A percentile compares a stretch with the other conserved stretches of the same genome.
Conservation (phyloP, 2,888 invertebrate species). For the Sylvicola cinctus region DNA sequence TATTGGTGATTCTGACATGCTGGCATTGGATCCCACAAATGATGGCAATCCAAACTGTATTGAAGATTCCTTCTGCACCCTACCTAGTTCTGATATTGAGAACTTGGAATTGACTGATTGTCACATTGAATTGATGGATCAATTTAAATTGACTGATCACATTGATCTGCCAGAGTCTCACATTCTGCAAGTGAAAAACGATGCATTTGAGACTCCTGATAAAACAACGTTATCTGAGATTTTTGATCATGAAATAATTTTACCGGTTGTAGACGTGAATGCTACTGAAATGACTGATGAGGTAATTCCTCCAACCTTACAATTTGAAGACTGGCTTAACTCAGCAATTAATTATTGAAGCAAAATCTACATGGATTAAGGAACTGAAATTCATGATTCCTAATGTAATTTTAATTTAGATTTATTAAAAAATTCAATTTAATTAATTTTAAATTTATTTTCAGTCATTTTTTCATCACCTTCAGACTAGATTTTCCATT, state of each 20-base stretch:
- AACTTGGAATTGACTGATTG: slow-evolving; percentile 18
- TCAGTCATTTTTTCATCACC: no score
- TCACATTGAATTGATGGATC: slow-evolving; percentile 22
- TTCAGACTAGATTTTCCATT: no score
- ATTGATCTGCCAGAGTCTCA: slow-evolving; percentile 13
- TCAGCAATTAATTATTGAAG: slow-evolving; percentile 59
- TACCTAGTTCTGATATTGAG: no score
- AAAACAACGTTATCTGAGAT: no score
- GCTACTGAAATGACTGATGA: neutral
- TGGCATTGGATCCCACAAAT: no score
- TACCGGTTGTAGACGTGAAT: neutral
- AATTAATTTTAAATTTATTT: no score
- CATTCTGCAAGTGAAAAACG: slow-evolving; percentile 9
- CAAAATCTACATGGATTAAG: slow-evolving; percentile 37
- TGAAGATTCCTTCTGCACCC: no score
- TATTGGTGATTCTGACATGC: no score
- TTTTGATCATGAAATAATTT: slow-evolving; percentile 11
- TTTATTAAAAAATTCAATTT: no score
- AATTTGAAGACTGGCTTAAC: slow-evolving; percentile 49
- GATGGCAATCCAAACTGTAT: no score
- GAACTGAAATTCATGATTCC: slow-evolving; percentile 49
- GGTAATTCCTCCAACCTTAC: slow-evolving; percentile 13
- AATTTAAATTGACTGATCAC: slow-evolving; percentile 20
- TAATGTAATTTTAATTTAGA: slow-evolving; percentile 24
- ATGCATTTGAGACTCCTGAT: slow-evolving; percentile 12